Base-by-base conservation (phyloP, 2,888 invertebrate species). In the Brachycybe producta region DNA sequence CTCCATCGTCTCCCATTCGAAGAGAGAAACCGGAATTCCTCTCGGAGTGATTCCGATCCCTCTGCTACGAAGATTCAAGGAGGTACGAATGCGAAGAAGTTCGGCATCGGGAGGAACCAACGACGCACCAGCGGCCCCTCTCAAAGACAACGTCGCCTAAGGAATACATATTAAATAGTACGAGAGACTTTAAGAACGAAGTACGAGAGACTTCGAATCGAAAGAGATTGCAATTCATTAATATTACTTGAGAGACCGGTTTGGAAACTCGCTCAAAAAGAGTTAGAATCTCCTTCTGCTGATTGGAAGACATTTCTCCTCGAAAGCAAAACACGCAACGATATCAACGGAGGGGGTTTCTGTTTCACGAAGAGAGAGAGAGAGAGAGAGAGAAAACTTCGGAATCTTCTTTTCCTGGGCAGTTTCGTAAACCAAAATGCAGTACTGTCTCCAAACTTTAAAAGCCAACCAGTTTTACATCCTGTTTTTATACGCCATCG, bases 1-100 rank as follows among this genome's bases (percentile, higher is more conserved):
- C 17, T 35, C 44, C 50, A 50, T 50, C 24, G 26, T 44, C 1
- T 50, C 44, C 43, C 44, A 44, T 7, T 28, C 44, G 42, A 50
- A 50, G 8, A 50, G 42, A 8, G 50, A 50, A 35, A 43, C 43
- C 5, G 50, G 50, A 17, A 19, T 28, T n/a, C 44, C 44, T 35
- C 50, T 27, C 19, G 50, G 50, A 2, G 44, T 15, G 3, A 38
- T 28, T 7, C 50, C 50, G 17, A 50, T 50, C 3, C 50, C 50
- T 1, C 4, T 26, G 1, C 8, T 24, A 17, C 28, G 5, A 13
- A 50, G 38, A 11, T 44, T 50, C 28, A 45, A 13, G 24, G 5
- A 3, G 34, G 23, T n/a, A 5, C 36, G 27, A 23, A 45, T 36
- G 13, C 21, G 24, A 3, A 23, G 5, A 11, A n/a, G n/a, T 15